A percentile compares a stretch with the other conserved stretches of the same genome.
These are phyloP conservation scores for Australoheros facetus DNA, from an alignment of 2,797 vertebrate genomes.

Conservation along the genomic window DNA sequence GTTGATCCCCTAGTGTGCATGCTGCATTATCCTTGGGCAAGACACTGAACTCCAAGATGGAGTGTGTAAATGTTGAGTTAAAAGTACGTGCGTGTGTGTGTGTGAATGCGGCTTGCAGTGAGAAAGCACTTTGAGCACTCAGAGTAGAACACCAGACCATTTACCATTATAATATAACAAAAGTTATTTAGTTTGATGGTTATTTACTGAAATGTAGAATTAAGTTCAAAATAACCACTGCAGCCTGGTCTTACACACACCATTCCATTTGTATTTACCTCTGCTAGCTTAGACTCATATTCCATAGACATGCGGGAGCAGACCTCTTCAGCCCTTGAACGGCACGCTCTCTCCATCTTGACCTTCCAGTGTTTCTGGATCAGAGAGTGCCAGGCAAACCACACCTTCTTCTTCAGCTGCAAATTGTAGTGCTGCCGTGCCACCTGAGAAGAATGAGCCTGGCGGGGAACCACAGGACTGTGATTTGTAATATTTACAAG, in stretches of 20 bases:
- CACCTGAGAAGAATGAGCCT: conserved; percentile 74
- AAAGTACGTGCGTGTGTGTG: not conserved
- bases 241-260: not conserved
- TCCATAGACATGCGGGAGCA: conserved; percentile 87
- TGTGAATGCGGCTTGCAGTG: not conserved
- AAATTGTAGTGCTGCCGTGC: conserved; percentile 85
- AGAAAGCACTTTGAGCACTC: not conserved
- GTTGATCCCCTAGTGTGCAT: not conserved
- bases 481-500: conserved; percentile 36
- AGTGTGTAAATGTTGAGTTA: not conserved
- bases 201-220: not conserved
- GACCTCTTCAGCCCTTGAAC: conserved; percentile 88
- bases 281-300: conserved; percentile 87
- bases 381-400: conserved; percentile 86
- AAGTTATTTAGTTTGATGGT: not conserved
- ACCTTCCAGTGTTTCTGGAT: conserved; percentile 88
- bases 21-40: too few species aligned
- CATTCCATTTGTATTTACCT: conserved; percentile 78
- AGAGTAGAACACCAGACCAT: not conserved
- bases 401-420: conserved; percentile 88
- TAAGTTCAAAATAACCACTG: not conserved
- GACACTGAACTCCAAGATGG: too few species aligned
- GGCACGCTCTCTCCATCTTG: conserved; percentile 88
- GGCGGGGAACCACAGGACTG: conserved; percentile 37
- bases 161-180: not conserved